Evolutionary conservation across 2,797 vertebrate genomes (phyloP), one percentile per base, ranked within the genome.

Genomic region (Pyrocephalus nanus): DNA sequence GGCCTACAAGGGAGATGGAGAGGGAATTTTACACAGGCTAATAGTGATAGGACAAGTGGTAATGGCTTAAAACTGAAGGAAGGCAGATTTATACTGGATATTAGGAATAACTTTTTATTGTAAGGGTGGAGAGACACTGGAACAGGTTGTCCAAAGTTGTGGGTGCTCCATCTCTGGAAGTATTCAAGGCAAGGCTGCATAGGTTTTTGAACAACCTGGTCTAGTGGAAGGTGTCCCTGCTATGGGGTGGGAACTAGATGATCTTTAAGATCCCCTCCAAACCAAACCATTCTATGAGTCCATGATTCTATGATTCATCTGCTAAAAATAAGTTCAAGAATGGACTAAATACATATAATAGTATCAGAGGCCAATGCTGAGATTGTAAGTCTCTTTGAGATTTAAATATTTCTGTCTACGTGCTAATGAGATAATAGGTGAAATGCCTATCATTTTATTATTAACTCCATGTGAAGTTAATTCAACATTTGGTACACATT

Each of bases 141-240:
- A 36, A 51, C 15, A 58, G 30, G 5, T 23, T 45, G 11, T 17
- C 34, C 18, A 36, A 51, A 64, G 15, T 2, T 65, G n/a, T 9
- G 9, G 18, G 20, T 47, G n/a, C 8, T 27, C 5, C 15, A 40
- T 25, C 4, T 15, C 30, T 25, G 7, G 14, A 64, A 47, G 18
- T 3, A 8, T 34, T 42, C 40, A 19, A 65, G 47, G 22, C 0
- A 0, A 48, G 27, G 14, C 11, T 65, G 19, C n/a, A 53, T 0
- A 21, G 22, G 27, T 23, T 53, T 64, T 65, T 11, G 23, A 71
- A 45, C 19, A 65, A 32, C 4, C 7, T 47, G 70, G 22, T 48
- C 13, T 29, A 65, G 40, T 10, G 34, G 30, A 75, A 53, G 15
- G 32, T 36, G 16, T 15, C 13, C 21, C 22, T 51, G n/a, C 7